phyloP scores from a whole-genome alignment of 2,797 vertebrate genomes.

The Arctocebus calabarensis region DNA sequence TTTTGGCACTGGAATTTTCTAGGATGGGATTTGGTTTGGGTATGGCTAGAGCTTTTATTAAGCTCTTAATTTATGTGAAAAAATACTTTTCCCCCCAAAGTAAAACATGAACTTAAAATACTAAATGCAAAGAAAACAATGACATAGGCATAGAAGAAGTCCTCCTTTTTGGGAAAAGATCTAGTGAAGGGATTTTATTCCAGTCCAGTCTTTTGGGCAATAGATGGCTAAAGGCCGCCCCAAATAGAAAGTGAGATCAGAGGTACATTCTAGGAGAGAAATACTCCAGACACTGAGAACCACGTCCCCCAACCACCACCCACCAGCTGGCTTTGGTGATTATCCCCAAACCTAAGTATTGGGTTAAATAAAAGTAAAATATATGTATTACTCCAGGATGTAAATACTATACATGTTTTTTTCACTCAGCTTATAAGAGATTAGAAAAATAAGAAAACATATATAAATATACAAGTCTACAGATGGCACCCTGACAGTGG shows the following conservation, averaged over 20 bases:
- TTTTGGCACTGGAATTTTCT: neutral
- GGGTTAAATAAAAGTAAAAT: slow-evolving; percentile 12
- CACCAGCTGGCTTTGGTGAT: no score
- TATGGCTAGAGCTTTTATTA: neutral
- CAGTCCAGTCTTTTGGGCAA: neutral
- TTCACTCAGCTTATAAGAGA: neutral
- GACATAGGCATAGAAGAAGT: neutral
- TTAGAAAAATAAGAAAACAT: neutral
- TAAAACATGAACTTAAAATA: neutral
- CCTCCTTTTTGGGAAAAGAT: neutral
- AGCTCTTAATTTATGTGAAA: neutral
- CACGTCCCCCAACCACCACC: no score
- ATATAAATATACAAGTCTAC: neutral
- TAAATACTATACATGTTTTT: neutral
- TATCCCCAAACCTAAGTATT: neutral
- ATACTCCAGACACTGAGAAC: neutral
- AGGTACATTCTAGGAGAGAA: neutral
- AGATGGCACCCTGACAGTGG: neutral
- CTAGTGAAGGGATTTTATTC: neutral
- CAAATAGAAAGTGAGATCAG: neutral
- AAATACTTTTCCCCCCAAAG: neutral
- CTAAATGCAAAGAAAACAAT: slow-evolving; percentile 1
- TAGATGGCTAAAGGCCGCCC: neutral
- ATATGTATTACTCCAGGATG: neutral
- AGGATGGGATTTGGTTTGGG: neutral